Conservation (phyloP, 2,113 vertebrate species). For the Ginglymostoma cirratum region DNA sequence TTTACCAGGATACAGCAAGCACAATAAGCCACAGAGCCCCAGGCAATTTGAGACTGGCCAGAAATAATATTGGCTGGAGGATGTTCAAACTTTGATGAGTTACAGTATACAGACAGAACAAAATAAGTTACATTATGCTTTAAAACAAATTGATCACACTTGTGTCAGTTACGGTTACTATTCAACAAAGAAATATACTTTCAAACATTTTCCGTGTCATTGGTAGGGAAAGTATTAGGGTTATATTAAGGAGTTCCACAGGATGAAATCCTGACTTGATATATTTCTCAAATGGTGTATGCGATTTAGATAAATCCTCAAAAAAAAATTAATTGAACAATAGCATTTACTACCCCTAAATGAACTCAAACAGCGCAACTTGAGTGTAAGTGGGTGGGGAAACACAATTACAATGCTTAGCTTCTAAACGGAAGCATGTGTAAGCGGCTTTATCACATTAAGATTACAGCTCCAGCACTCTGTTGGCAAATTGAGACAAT, state of each 20-base stretch:
- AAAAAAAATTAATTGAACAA: not conserved
- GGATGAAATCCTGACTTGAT: not conserved
- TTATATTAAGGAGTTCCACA: too few species aligned
- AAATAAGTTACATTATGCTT: not conserved
- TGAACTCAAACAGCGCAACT: not conserved
- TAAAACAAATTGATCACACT: not conserved
- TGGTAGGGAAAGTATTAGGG: not conserved
- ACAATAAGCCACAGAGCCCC: not conserved
- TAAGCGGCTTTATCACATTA: not conserved
- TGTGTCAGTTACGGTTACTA: not conserved
- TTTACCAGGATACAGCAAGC: not conserved
- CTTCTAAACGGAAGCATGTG: not conserved
- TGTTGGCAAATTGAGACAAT: not conserved
- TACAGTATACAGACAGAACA: not conserved
- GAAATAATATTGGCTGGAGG: not conserved
- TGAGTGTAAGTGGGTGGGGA: not conserved
- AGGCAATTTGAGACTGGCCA: not conserved
- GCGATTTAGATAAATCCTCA: not conserved
- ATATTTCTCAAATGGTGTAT: not conserved
- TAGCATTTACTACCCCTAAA: not conserved
- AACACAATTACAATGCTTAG: not conserved
- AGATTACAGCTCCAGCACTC: not conserved
- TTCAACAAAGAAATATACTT: not conserved
- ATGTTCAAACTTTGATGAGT: not conserved
- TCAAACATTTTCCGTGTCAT: not conserved